Percentiles rank a stretch among this genome's conserved stretches.
Conservation (phyloP, 2,888 invertebrate genomes). For the Lasioglossum zephyrum region DNA sequence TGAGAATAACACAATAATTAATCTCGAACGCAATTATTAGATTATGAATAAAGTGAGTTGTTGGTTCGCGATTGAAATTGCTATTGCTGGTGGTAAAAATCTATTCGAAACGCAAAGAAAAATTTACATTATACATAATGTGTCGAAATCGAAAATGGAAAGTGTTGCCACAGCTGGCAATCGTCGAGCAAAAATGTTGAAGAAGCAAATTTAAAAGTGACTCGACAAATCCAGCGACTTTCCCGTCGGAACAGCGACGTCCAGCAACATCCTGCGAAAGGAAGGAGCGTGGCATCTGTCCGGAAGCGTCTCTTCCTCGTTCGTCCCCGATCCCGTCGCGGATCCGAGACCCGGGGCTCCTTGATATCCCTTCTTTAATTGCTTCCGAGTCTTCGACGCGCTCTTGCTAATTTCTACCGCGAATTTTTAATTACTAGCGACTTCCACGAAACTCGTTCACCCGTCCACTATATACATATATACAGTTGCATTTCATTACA, state of each 20-base stretch:
- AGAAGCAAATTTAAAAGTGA: background rate
- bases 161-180: background rate
- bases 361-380: slow-evolving; percentile 18
- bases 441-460: background rate
- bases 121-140: background rate
- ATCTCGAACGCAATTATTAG: background rate
- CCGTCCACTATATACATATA: no score
- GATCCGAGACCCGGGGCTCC: background rate
- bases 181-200: background rate
- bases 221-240: background rate
- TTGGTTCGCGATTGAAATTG: no score
- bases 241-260: background rate
- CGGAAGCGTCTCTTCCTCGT: background rate
- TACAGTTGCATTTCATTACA: no score
- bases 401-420: background rate
- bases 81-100: no score
- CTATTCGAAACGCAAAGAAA: no score
- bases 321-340: background rate
- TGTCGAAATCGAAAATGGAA: background rate
- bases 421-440: slow-evolving; percentile 29
- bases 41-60: background rate
- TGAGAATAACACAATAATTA: no score
- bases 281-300: background rate
- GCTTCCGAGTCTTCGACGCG: background rate
- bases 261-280: background rate